These are phyloP conservation scores for Habropoda laboriosa DNA, from an alignment of 1,140 invertebrate genomes.

Conservation along the genomic window DNA sequence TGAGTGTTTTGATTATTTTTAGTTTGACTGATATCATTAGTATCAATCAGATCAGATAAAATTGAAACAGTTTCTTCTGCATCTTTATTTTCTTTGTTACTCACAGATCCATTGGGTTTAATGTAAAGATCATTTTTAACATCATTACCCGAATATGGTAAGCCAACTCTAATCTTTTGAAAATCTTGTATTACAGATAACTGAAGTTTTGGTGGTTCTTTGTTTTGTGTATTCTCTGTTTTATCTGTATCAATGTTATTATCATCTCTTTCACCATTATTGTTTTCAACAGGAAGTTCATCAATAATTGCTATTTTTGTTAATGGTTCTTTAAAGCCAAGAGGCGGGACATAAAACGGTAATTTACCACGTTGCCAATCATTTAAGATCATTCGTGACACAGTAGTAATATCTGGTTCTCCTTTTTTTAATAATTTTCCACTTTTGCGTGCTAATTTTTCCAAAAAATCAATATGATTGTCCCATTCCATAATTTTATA, in stretches of 20 bases:
- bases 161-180: conserved; percentile 89
- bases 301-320: conserved; percentile 69
- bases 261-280: conserved; percentile 39
- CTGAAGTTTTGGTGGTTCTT: conserved; percentile 68
- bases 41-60: background rate
- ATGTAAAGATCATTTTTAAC: conserved; percentile 77
- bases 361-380: conserved; percentile 99
- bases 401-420: conserved; percentile 94
- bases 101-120: conserved; percentile 1
- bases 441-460: conserved; percentile 91
- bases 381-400: conserved; percentile 97
- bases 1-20: conserved; percentile 11
- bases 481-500: conserved; percentile 94
- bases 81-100: background rate
- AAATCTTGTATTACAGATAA: conserved; percentile 88
- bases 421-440: conserved; percentile 98
- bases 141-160: conserved; percentile 87
- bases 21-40: conserved; percentile 39
- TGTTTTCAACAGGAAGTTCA: conserved; percentile 63
- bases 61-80: background rate
- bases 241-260: conserved; percentile 23
- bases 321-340: conserved; percentile 87
- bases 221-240: conserved; percentile 65
- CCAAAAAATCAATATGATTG: conserved; percentile 93
- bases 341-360: conserved; percentile 95